phyloP scores from a whole-genome alignment of 2,888 invertebrate genomes.

The Andrena bucephala region DNA sequence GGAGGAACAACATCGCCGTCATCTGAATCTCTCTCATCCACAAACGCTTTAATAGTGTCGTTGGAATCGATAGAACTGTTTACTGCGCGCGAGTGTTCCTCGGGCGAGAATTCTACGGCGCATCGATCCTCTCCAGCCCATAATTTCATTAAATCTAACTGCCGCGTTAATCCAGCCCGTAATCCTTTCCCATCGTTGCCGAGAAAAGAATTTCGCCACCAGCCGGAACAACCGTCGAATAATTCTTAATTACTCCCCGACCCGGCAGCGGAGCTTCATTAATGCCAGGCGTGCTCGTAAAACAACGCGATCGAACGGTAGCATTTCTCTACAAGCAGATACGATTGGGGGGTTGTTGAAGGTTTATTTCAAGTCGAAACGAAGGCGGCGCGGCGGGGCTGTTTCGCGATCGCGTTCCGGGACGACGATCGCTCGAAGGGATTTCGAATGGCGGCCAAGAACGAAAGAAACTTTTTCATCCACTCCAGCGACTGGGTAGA shows the following conservation, averaged over 20 bases:
- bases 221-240: conserved; percentile 10
- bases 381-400: conserved; percentile 22
- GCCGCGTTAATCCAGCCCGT: conserved; percentile 2
- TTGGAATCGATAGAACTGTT: conserved; percentile 26
- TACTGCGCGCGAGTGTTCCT: background rate
- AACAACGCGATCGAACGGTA: conserved; percentile 9
- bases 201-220: conserved; percentile 20
- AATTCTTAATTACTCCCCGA: conserved; percentile 35
- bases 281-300: background rate
- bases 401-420: conserved; percentile 58
- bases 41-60: background rate
- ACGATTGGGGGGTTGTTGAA: background rate
- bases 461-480: conserved; percentile 63
- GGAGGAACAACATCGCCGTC: too few relatives aligned
- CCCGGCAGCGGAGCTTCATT: background rate
- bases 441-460: conserved; percentile 47
- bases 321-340: background rate
- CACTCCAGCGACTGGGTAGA: conserved; percentile 29
- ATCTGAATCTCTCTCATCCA: background rate
- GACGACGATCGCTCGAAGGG: conserved; percentile 34
- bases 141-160: conserved; percentile 42
- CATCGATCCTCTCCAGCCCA: conserved; percentile 7
- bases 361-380: background rate
- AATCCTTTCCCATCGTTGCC: background rate
- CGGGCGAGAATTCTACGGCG: background rate